phyloP scores from a whole-genome alignment of 2,888 invertebrate species.

The Hypselothyrea guttata region DNA sequence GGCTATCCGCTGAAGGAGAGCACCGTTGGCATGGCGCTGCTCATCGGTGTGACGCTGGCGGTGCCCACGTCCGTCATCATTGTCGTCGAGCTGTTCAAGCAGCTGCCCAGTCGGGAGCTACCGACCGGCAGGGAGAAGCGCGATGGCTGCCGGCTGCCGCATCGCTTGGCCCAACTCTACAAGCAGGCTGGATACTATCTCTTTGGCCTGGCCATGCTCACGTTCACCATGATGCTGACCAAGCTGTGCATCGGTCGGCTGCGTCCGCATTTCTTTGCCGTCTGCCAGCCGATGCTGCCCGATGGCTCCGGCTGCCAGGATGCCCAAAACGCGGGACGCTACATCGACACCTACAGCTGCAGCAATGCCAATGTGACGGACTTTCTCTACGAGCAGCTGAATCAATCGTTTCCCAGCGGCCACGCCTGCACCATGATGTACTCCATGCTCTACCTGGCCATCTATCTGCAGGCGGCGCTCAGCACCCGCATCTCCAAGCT shows the following conservation, averaged over 20 bases:
- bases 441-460: conserved; percentile 91
- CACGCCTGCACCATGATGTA: conserved; percentile 94
- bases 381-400: conserved; percentile 86
- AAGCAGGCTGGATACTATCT: conserved; percentile 73
- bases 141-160: conserved; percentile 44
- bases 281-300: conserved; percentile 89
- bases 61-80: conserved; percentile 70
- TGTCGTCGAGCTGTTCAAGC: conserved; percentile 75
- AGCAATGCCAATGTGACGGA: conserved; percentile 82
- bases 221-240: conserved; percentile 66
- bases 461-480: conserved; percentile 94
- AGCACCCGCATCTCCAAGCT: conserved; percentile 91
- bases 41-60: conserved; percentile 54
- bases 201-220: conserved; percentile 71
- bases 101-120: conserved; percentile 42
- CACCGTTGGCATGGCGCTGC: conserved; percentile 49
- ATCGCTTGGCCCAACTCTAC: conserved; percentile 69
- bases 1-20: conserved; percentile 65
- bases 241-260: conserved; percentile 72
- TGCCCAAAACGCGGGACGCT: conserved; percentile 85
- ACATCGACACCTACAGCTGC: conserved; percentile 89
- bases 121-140: conserved; percentile 26
- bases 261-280: conserved; percentile 80
- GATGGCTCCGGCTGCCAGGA: conserved; percentile 84
- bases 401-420: conserved; percentile 95